Base-by-base conservation (phyloP, 2,888 invertebrate species). In the Drosophila anceps region DNA sequence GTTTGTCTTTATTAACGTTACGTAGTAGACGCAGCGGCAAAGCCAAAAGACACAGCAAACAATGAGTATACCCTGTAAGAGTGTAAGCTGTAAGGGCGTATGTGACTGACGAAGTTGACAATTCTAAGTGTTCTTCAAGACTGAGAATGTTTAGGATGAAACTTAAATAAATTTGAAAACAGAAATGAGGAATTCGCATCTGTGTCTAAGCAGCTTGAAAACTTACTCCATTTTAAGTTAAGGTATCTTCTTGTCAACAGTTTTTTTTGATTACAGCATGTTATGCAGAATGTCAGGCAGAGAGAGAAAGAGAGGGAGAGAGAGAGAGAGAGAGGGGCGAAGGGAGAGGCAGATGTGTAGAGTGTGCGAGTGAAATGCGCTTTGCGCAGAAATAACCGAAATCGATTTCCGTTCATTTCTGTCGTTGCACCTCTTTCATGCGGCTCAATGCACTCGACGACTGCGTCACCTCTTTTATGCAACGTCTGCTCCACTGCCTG, bases 331-430 rank as follows among this genome's bases (percentile, higher is more conserved):
- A 9, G 12, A 18, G 27, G 4, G 12, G 24, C 4, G 24, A 24
- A 10, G 20, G 12, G 31, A 1, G 50, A 13, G 50, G 9, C 10
- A 10, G 43, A n/a, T n/a, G 2, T 41, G n/a, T 8, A 10, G 33
- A 46, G 46, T 18, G 44, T 35, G 67, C 24, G 35, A 35, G 58
- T 24, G 41, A 68, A 27, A 58, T 65, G 74, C 44, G 54, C 60
- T 54, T 54, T 53, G 54, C 53, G 72, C 41, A 41, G 58, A 73
- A 73, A 76, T 69, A 69, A 65, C 71, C 69, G 54, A 84, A 80
- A 89, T 89, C 88, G 82, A 86, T 86, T 84, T 85, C 81, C 88
- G 85, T 69, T 80, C 59, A 53, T 60, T 55, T 69, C 65, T 48
- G 51, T 60, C 18, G 48, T 29, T 64, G 43, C 43, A 48, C 48